Percentiles rank a stretch among this genome's conserved stretches.
Evolutionary conservation across 2,888 invertebrate species (phyloP).

Genomic region (Tachina lurida): DNA sequence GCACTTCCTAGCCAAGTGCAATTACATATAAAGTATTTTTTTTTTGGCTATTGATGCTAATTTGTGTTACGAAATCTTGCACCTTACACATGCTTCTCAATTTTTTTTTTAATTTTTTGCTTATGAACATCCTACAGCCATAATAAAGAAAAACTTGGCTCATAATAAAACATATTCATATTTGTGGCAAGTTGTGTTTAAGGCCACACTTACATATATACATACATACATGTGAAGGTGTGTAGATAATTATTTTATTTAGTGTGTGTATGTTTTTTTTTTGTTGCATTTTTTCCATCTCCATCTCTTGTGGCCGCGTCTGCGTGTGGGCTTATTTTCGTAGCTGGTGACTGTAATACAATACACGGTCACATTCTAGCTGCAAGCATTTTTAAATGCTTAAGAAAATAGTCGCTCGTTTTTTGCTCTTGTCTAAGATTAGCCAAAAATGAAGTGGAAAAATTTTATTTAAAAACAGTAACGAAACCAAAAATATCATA

Average conservation of each 20-base stretch:
- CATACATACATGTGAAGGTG: slow-evolving; percentile 47
- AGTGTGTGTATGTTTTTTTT: slow-evolving; percentile 10
- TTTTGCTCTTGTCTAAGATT: slow-evolving; percentile 44
- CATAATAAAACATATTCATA: slow-evolving; percentile 39
- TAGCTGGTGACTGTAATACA: slow-evolving; percentile 46
- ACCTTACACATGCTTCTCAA: slow-evolving; percentile 53
- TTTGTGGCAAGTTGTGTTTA: slow-evolving; percentile 1
- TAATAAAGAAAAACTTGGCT: slow-evolving; percentile 16
- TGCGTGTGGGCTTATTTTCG: slow-evolving; percentile 67
- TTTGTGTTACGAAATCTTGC: slow-evolving; percentile 56
- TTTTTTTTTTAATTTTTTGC: not conserved
- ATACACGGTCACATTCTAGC: slow-evolving; percentile 65
- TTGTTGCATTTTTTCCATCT: slow-evolving; percentile 10
- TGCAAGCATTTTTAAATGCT: slow-evolving; percentile 60
- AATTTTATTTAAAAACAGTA: slow-evolving; percentile 14
- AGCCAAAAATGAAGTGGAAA: slow-evolving; percentile 36
- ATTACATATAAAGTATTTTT: not conserved
- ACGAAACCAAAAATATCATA: slow-evolving; percentile 58
- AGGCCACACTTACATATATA: slow-evolving; percentile 6
- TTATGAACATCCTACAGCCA: slow-evolving; percentile 60
- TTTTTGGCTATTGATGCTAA: slow-evolving; percentile 23
- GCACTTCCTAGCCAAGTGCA: slow-evolving; percentile 14
- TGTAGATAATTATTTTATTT: slow-evolving; percentile 65
- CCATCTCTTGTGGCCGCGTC: slow-evolving; percentile 30
- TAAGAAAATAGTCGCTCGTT: slow-evolving; percentile 52